Base-by-base conservation (phyloP, 1,140 invertebrate species). In the Megathymus violae region DNA sequence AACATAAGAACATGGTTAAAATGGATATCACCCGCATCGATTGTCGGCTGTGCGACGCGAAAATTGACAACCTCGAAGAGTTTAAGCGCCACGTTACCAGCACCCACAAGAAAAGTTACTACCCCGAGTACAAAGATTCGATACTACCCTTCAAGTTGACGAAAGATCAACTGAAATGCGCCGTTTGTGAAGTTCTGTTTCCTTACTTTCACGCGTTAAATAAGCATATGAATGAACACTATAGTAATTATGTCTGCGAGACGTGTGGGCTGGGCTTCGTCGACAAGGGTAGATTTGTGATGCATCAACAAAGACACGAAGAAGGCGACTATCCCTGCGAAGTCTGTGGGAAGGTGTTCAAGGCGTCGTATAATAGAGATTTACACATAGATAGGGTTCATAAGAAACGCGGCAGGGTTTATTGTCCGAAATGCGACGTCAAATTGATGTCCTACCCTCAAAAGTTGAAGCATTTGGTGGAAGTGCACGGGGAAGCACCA, bases 201-300 rank as follows among this genome's bases (percentile, higher is more conserved):
- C 79, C 85, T 0, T 89, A 87, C 38, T 89, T 90, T 36, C 88
- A 90, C 36, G 86, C 86, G 2, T 50, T 89, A 15, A 90, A 90
- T 50, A 82, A 82, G 7, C 88, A 90, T 51, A 90, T 90, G 88
- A 90, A 90, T 31, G 80, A 76, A 9, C 88, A 91, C 68, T 90
- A 76, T 16, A 88, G 78, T 64, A 90, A 90, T 43, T 91, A 94
- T 73, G 91, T 92, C 27, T 96, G 95, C 77, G 93, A 93, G 43
- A 90, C 93, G 2, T 95, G 95, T 67, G 92, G 93, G 0, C 85
- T 93, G 31, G 87, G 90, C 4, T 95, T 95, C 75, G 88, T 91
- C 7, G 85, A 91, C 9, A 31, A 31, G 7, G 27, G 27, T 5
- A 31, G 27, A 31, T 31, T 31, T 31, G 27, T 31, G 4, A 31